A percentile compares a stretch with the other conserved stretches of the same genome.
Evolutionary conservation across 2,888 invertebrate genomes (phyloP).

Genomic region (Mythimna pallens): DNA sequence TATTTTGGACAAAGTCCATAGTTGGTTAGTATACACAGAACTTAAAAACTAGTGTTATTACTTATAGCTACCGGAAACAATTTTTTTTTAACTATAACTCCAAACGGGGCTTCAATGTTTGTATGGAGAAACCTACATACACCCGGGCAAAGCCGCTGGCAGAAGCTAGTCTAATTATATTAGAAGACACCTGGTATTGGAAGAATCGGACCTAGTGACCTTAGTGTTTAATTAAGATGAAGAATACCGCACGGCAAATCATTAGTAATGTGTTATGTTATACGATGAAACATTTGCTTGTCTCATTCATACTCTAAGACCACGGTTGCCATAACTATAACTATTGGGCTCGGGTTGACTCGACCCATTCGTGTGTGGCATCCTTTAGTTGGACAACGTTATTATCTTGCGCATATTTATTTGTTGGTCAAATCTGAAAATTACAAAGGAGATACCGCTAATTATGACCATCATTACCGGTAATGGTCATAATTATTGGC

Average conservation of each 20-base stretch:
- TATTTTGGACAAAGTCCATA: too few relatives aligned
- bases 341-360: slow-evolving; percentile 53
- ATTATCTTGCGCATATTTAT: slow-evolving; percentile 63
- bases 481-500: slow-evolving; percentile 41
- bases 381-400: slow-evolving; percentile 64
- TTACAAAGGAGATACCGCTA: slow-evolving; percentile 54
- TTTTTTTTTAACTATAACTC: too few relatives aligned
- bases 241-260: background rate
- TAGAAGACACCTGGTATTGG: background rate
- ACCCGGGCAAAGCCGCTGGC: too few relatives aligned
- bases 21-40: too few relatives aligned
- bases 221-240: background rate
- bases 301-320: slow-evolving; percentile 38
- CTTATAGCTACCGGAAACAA: too few relatives aligned
- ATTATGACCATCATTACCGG: slow-evolving; percentile 43
- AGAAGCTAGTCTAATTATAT: too few relatives aligned
- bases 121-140: too few relatives aligned
- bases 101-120: too few relatives aligned
- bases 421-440: slow-evolving; percentile 55
- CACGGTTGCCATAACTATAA: slow-evolving; percentile 58
- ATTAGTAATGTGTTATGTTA: background rate
- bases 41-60: too few relatives aligned
- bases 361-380: slow-evolving; percentile 77
- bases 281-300: background rate
- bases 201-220: too few relatives aligned